phyloP scores from a whole-genome alignment of 1,140 invertebrate genomes.

The Zaprionus ornatus region DNA sequence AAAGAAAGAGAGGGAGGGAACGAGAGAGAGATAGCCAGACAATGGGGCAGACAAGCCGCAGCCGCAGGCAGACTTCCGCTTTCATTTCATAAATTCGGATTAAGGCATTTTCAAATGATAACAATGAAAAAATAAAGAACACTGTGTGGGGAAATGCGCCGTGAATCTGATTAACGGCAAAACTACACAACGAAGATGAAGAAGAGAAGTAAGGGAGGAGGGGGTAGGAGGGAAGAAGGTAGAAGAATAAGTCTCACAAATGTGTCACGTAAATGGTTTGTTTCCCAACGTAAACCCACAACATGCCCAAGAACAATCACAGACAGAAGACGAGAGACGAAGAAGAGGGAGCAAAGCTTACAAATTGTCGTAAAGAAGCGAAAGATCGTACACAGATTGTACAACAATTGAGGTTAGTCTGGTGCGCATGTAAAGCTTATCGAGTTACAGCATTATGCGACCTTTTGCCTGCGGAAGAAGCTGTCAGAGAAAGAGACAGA shows the following conservation, averaged over 20 bases:
- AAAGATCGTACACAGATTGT: constrained; percentile 29
- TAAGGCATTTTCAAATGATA: constrained; percentile 82
- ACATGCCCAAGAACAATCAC: constrained; percentile 46
- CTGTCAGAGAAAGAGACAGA: background rate
- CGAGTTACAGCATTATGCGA: constrained; percentile 23
- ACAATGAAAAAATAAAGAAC: constrained; percentile 68
- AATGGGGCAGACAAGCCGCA: constrained; percentile 76
- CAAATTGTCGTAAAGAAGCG: constrained; percentile 22
- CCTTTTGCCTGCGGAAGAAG: constrained; percentile 26
- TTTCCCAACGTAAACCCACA: constrained; percentile 51
- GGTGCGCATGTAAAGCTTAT: constrained; percentile 24
- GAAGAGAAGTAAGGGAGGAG: constrained; percentile 17
- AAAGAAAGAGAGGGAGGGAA: constrained; percentile 14
- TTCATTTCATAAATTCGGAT: constrained; percentile 81
- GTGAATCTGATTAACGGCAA: constrained; percentile 79
- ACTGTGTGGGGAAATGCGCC: constrained; percentile 63
- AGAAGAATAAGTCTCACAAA: constrained; percentile 43
- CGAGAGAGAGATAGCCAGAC: constrained; percentile 27
- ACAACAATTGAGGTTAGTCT: constrained; percentile 29
- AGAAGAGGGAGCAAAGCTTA: constrained; percentile 32
- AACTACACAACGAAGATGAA: constrained; percentile 28
- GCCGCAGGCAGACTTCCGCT: constrained; percentile 64
- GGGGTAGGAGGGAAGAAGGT: background rate
- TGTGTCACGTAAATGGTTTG: constrained; percentile 74
- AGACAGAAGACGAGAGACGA: constrained; percentile 3